phyloP scores from a whole-genome alignment of 2,888 invertebrate genomes.

The Barypeithes pellucidus region DNA sequence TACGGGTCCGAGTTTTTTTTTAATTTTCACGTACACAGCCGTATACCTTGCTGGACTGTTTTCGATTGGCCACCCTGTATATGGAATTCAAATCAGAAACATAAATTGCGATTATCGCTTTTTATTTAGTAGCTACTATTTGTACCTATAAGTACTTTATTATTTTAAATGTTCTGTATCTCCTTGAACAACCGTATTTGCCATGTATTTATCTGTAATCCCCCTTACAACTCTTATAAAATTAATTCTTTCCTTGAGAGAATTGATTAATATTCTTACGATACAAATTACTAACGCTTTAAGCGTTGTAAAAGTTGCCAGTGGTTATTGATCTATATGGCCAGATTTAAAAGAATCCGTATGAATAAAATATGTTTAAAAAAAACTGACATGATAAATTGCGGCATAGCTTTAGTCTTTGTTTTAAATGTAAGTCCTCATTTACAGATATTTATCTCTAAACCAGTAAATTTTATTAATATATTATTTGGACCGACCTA shows the following conservation, averaged over 20 bases:
- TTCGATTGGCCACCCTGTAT: too few species aligned
- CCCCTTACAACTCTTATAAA: neutral
- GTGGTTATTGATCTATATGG: conserved; percentile 17
- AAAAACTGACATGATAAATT: conserved; percentile 13
- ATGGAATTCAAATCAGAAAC: too few species aligned
- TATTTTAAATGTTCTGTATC: too few species aligned
- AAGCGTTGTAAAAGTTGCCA: conserved; percentile 11
- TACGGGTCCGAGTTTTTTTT: too few species aligned
- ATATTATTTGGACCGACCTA: conserved; percentile 12
- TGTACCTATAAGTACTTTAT: too few species aligned
- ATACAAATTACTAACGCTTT: conserved; percentile 13
- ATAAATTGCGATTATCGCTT: too few species aligned
- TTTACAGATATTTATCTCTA: conserved; percentile 18
- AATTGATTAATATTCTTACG: conserved; percentile 11
- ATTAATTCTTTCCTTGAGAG: neutral
- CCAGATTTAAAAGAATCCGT: neutral
- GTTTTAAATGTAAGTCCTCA: conserved; percentile 9
- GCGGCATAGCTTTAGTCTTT: conserved; percentile 1
- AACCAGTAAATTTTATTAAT: conserved; percentile 23
- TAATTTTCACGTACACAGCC: too few species aligned
- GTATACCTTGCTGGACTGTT: too few species aligned
- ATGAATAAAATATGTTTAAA: neutral
- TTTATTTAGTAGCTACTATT: too few species aligned
- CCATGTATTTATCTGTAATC: too few species aligned
- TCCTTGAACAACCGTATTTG: too few species aligned